These are phyloP conservation scores for Alauda arvensis DNA, from an alignment of 2,797 vertebrate genomes.

Conservation along the genomic window DNA sequence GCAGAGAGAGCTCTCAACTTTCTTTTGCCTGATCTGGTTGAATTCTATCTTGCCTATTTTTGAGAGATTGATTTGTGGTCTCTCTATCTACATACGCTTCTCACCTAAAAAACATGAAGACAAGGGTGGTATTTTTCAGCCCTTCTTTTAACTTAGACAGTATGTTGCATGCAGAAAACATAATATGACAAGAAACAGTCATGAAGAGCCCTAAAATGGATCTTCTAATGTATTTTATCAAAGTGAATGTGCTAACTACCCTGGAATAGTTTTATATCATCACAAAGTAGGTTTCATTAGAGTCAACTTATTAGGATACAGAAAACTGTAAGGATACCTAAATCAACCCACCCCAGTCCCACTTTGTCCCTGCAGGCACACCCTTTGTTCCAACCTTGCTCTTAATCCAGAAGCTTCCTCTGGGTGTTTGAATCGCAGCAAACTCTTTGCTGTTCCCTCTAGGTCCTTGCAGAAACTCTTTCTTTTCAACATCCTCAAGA, in stretches of 20 bases:
- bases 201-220: not conserved
- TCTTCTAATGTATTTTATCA: not conserved
- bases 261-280: not conserved
- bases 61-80: not conserved
- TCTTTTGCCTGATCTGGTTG: not conserved
- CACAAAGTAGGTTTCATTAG: not conserved
- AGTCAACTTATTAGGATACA: not conserved
- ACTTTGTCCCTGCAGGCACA: not conserved
- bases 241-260: not conserved
- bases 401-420: slow-evolving; percentile 16
- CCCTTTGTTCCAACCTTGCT: not conserved
- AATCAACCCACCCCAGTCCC: not conserved
- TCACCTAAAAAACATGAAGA: not conserved
- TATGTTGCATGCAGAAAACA: not conserved
- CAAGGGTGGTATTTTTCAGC: not conserved
- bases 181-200: not conserved
- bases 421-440: not conserved
- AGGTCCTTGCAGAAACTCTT: not conserved
- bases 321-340: not conserved
- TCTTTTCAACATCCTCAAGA: not conserved
- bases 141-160: not conserved
- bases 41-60: not conserved
- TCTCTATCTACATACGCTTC: not conserved
- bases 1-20: not conserved
- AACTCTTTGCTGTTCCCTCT: not conserved